A percentile compares a stretch with the other conserved stretches of the same genome.
Evolutionary conservation across 2,888 invertebrate genomes (phyloP).

Genomic region (Oscheius sp.): DNA sequence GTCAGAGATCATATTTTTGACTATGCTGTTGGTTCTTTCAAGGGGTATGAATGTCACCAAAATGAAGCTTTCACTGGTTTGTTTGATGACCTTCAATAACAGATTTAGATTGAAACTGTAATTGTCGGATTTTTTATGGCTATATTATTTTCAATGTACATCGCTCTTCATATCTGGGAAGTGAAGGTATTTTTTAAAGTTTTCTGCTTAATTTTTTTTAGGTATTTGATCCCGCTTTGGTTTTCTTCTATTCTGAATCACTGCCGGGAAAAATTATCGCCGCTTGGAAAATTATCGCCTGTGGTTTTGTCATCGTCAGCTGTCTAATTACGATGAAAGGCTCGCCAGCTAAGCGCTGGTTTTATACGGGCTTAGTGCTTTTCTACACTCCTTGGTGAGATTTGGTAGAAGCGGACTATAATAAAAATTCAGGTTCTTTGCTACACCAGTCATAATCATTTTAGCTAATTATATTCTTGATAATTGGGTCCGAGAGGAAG

Average conservation of each 20-base stretch:
- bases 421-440: conserved; percentile 77
- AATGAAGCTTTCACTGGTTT: conserved; percentile 39
- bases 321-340: conserved; percentile 82
- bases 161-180: conserved; percentile 56
- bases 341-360: conserved; percentile 83
- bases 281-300: conserved; percentile 75
- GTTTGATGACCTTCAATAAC: not conserved
- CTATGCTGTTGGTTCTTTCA: conserved; percentile 39
- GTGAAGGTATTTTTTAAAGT: conserved; percentile 42
- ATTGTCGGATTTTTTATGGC: conserved; percentile 33
- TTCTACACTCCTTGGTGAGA: conserved; percentile 83
- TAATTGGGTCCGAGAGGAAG: conserved; percentile 82
- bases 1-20: conserved; percentile 41
- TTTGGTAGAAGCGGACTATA: not conserved
- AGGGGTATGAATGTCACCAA: conserved; percentile 46
- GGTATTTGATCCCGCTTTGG: conserved; percentile 89
- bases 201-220: conserved; percentile 70
- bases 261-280: conserved; percentile 80
- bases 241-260: conserved; percentile 88
- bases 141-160: conserved; percentile 33
- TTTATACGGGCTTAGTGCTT: conserved; percentile 84
- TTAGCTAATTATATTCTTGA: conserved; percentile 83
- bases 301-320: conserved; percentile 82
- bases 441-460: conserved; percentile 82
- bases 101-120: conserved; percentile 32